Evolutionary conservation across 2,888 invertebrate species (phyloP).

Genomic region (Tortricodes alternella): DNA sequence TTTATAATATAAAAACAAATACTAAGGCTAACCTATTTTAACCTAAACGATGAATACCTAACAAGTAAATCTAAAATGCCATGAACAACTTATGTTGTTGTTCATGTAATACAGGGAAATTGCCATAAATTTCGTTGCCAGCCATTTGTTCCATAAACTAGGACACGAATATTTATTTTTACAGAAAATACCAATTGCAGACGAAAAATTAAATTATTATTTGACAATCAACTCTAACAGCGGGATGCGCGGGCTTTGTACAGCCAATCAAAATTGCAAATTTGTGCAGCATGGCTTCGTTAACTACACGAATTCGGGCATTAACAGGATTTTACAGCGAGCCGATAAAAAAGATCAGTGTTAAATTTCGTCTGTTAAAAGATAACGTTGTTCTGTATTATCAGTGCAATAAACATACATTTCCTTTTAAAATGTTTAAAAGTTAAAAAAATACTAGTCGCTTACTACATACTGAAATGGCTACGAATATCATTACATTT

Average conservation of each 20-base stretch:
- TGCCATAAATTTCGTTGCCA: too few relatives aligned
- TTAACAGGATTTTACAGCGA: conserved; percentile 52
- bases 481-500: conserved; percentile 1
- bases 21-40: too few relatives aligned
- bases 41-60: too few relatives aligned
- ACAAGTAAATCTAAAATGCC: too few relatives aligned
- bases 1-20: too few relatives aligned
- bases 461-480: too few relatives aligned
- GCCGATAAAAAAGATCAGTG: conserved; percentile 40
- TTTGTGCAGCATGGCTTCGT: conserved; percentile 68
- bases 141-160: neutral
- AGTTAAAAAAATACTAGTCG: too few relatives aligned
- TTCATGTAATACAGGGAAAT: too few relatives aligned
- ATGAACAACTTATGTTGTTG: too few relatives aligned
- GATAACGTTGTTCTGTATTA: too few relatives aligned
- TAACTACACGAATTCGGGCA: conserved; percentile 58
- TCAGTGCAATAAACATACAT: too few relatives aligned
- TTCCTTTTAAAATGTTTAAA: too few relatives aligned
- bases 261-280: conserved; percentile 79
- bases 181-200: conserved; percentile 3
- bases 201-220: conserved; percentile 55
- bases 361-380: neutral
- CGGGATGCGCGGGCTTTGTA: conserved; percentile 50
- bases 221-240: conserved; percentile 57
- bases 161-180: conserved; percentile 1